Conservation (phyloP, 2,113 vertebrate genomes). For the Gasterosteus aculeatus region DNA sequence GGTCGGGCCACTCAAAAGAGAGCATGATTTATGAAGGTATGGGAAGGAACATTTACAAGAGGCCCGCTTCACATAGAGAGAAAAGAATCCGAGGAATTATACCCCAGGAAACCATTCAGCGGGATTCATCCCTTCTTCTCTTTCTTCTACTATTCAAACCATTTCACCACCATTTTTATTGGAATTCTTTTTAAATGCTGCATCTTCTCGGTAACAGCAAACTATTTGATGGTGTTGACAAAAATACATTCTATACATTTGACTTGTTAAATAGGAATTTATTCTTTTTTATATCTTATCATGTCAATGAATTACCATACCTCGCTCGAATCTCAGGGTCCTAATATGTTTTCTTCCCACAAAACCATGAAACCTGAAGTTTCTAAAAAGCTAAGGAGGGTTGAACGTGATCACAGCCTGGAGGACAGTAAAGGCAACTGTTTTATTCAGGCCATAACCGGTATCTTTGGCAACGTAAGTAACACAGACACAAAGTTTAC, state of each 20-base stretch:
- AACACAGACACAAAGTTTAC: not conserved
- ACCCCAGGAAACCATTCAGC: not conserved
- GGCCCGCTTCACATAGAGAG: constrained; percentile 19
- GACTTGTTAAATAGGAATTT: not conserved
- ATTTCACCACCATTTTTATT: not conserved
- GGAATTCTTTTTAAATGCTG: not conserved
- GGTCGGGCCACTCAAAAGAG: constrained; percentile 26
- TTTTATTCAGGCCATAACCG: not conserved
- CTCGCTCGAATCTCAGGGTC: not conserved
- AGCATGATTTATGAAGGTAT: constrained; percentile 48
- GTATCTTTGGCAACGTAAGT: not conserved
- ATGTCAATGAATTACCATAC: not conserved
- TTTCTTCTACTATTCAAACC: not conserved
- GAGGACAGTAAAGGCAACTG: not conserved
- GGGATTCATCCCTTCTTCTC: not conserved
- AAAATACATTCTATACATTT: not conserved
- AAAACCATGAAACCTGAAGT: not conserved
- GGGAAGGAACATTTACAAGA: constrained; percentile 20
- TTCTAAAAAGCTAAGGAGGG: not conserved
- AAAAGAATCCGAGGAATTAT: constrained; percentile 16
- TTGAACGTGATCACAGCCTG: not conserved
- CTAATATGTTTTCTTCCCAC: not conserved
- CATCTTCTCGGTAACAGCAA: not conserved
- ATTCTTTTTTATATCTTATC: not conserved
- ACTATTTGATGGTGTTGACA: not conserved